Evolutionary conservation across 1,140 invertebrate genomes (phyloP), one percentile per base, ranked within the genome.

Genomic region (Scaptomyza graminum): DNA sequence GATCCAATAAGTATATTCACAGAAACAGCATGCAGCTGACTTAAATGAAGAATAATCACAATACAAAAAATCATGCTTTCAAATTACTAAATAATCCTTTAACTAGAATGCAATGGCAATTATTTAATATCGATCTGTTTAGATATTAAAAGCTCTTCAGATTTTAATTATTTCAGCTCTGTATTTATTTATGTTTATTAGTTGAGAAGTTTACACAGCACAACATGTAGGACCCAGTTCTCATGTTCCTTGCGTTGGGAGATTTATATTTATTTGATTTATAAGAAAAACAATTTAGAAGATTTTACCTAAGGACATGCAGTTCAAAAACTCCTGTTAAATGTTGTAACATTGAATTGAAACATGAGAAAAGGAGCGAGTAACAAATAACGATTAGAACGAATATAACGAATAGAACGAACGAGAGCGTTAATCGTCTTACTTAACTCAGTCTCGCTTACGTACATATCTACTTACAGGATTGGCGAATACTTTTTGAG

Each of bases 401-500:
- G 18, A 52, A 43, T 44, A 37, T 25, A 76, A 78, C 71, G 70
- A 72, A 47, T 70, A 71, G 71, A 76, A 68, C 70, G 80, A 90
- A 90, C 85, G 85, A 90, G 87, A 85, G 60, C 83, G 79, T 88
- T 89, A 88, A 88, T 89, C 79, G 76, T 88, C 76, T 89, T 88
- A 88, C 83, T 89, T 71, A 88, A 83, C 83, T 88, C 83, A 79
- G 84, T 91, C 90, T 90, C 84, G 90, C 84, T 90, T 88, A 91
- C 90, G 89, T 91, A 90, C 90, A 91, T 91, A 90, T 90, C 89
- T 91, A 91, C 91, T 92, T 92, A 98, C 96, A 65, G 97, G 97
- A 93, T 97, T 97, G 65, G 96, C 96, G 79, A 96, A 95, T 57
- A 97, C 97, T 93, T 97, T 98, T 93, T 98, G 96, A 70, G 96